Evolutionary conservation across 2,888 invertebrate genomes (phyloP), one percentile per base, ranked within the genome.

Genomic region (Cantharis rufa): DNA sequence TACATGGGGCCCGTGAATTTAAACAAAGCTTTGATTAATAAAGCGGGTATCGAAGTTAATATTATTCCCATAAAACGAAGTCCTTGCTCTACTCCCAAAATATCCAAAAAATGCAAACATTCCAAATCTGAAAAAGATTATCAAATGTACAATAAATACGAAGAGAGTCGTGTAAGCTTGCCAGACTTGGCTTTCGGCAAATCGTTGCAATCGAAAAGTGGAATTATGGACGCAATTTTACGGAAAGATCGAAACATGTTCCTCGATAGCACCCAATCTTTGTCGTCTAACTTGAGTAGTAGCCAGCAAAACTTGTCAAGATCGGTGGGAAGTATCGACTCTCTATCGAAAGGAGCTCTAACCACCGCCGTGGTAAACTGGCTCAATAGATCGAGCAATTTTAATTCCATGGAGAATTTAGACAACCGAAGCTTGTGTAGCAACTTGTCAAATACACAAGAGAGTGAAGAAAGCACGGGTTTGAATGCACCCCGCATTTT

Each of bases 1-100:
- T 89, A 89, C 83, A 87, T 89, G 88, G 88, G 86, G 79, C 89
- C 89, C 80, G 87, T 89, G 80, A 88, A 84, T 81, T 86, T 89
- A 85, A 89, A 89, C 84, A 88, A 87, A 88, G 83, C 85, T 81
- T 83, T 92, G 88, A 90, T 94, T 70, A 93, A 93, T 79, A 90
- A 93, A 84, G 88, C 88, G 48, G 88, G 88, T 32, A 81, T 90
- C 15, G 88, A 89, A 81, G 87, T 90, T 15, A 88, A 89, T 72
- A 86, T 90, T 16, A 88, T 89, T 28, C 87, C 87, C 4, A 88
- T 88, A 68, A 88, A 86, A 86, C 84, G 85, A 82, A 88, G 88
- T 81, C 88, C 88, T n/a, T 86, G 85, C 80, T 82, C 86, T 71
- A 87, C 88, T 3, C 88, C 88, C 9, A 83, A 80, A 79, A 85